Evolutionary conservation across 2,113 vertebrate species (phyloP).

Genomic region (Motacilla alba): DNA sequence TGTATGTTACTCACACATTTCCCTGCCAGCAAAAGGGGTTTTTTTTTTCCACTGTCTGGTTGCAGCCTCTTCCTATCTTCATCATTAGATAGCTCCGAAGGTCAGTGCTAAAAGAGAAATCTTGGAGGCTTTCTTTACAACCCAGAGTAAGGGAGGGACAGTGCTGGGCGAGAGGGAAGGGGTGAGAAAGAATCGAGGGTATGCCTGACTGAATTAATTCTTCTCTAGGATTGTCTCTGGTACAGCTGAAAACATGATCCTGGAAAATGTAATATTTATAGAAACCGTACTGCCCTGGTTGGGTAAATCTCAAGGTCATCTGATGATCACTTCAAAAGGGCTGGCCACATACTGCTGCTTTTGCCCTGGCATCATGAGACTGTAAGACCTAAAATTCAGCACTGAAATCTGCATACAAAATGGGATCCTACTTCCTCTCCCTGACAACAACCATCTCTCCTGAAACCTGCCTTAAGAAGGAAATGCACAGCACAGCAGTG

Average conservation of each 20-base stretch:
- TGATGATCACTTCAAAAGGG: neutral
- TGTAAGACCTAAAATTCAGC: neutral
- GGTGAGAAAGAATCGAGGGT: neutral
- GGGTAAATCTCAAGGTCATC: constrained; percentile 44
- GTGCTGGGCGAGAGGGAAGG: neutral
- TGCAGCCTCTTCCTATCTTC: constrained; percentile 46
- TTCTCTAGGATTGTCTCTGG: neutral
- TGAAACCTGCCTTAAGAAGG: neutral
- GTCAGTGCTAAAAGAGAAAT: constrained; percentile 42
- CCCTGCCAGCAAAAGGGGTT: constrained; percentile 24
- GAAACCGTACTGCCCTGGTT: neutral
- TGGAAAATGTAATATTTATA: constrained; percentile 44
- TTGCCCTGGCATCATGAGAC: neutral
- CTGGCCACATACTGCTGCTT: neutral
- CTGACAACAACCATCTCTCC: constrained; percentile 23
- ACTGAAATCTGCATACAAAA: constrained; percentile 29
- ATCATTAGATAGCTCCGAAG: constrained; percentile 37
- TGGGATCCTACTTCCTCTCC: constrained; percentile 4
- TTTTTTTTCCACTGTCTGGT: constrained; percentile 21
- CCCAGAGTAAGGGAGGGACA: neutral
- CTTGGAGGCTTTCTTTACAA: neutral
- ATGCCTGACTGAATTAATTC: neutral
- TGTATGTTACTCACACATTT: constrained; percentile 49
- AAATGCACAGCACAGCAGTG: neutral
- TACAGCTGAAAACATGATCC: neutral